Evolutionary conservation across 2,888 invertebrate species (phyloP).

Genomic region (Ariolimax columbianus): DNA sequence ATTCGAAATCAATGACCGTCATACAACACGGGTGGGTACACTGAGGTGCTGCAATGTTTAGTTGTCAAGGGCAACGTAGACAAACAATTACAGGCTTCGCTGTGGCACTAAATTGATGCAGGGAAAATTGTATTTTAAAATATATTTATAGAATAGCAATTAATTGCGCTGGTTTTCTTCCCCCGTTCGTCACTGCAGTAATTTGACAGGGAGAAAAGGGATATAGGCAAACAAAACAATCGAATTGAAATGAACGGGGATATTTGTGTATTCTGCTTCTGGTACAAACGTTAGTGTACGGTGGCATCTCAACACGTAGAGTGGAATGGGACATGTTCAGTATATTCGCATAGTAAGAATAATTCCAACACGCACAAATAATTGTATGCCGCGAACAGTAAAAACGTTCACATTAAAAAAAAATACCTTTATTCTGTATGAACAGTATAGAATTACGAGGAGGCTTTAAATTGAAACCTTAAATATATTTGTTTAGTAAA

Average conservation of each 20-base stretch:
- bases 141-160: neutral
- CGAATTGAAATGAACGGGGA: neutral
- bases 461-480: no score
- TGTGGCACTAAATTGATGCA: neutral
- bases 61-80: conserved; percentile 12
- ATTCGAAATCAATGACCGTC: neutral
- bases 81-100: neutral
- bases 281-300: no score
- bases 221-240: neutral
- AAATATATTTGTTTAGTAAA: no score
- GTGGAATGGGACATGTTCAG: no score
- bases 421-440: no score
- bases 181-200: neutral
- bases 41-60: neutral
- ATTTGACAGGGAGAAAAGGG: neutral
- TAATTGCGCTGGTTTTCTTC: neutral
- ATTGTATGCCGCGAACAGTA: no score
- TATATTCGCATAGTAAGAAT: no score
- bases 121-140: neutral
- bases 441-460: no score
- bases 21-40: neutral
- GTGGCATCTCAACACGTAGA: no score
- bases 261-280: no score
- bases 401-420: no score
- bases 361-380: no score